Conservation (phyloP, 2,113 vertebrate species). For the Elephantulus edwardii region DNA sequence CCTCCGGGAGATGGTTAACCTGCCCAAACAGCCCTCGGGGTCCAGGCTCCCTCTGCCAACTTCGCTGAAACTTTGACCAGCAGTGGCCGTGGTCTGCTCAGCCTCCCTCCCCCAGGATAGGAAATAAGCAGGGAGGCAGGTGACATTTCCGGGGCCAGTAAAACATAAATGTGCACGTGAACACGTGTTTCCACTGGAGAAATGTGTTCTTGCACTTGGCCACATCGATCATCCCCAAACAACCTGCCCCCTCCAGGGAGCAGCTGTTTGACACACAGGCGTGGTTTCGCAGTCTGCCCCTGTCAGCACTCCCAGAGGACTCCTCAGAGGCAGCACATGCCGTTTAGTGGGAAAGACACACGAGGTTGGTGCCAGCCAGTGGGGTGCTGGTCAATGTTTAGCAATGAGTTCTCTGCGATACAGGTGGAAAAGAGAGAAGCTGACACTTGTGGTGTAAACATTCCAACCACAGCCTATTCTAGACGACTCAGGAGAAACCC, state of each 20-base stretch:
- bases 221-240: background rate
- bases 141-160: background rate
- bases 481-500: fast-evolving
- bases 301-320: background rate
- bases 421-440: fast-evolving
- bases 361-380: background rate
- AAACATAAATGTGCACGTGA: fast-evolving
- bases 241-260: background rate
- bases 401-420: background rate
- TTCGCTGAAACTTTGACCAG: conserved; percentile 1
- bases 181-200: background rate
- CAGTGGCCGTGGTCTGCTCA: background rate
- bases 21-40: fast-evolving
- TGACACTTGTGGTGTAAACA: fast-evolving
- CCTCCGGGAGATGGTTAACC: background rate
- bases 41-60: background rate
- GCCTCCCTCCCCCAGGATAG: background rate
- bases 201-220: background rate
- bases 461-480: fast-evolving
- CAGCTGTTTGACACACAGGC: background rate
- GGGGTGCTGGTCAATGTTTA: background rate
- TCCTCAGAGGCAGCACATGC: background rate
- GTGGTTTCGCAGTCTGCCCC: background rate
- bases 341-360: background rate
- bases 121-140: background rate